Evolutionary conservation across 2,797 vertebrate genomes (phyloP), one percentile per base, ranked within the genome.

Genomic region (Brachyrhaphis roseni): DNA sequence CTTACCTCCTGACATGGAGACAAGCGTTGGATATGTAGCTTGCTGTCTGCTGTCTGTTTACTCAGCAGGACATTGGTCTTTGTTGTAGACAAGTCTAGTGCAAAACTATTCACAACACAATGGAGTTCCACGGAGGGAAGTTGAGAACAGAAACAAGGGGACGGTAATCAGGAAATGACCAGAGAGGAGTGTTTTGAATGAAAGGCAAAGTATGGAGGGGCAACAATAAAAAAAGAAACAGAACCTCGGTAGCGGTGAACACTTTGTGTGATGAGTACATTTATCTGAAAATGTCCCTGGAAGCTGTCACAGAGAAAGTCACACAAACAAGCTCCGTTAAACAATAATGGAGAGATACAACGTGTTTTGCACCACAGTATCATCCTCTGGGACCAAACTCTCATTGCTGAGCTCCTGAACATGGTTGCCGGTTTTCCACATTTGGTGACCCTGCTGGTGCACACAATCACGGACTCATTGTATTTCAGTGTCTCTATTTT

Each of bases 61-160:
- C 86, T 86, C 82, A 86, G 77, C 74, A n/a, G 82, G 86, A 87
- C 85, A 78, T 73, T 72, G 78, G 79, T 66, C 86, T 91, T 93
- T 93, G 91, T 93, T 79, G 83, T 87, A 74, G 86, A 86, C 85
- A 89, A 90, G 85, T 93, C 92, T 89, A 88, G 87, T 91, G 92
- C 92, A 92, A 92, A 88, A 82, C 86, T 85, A 90, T 94, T 91
- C 87, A 93, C 80, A 82, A 86, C 79, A 82, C 82, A 81, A 88
- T 72, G 66, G 80, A 72, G 82, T 71, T 70, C 75, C 72, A n/a
- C 53, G 47, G 53, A 74, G 55, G 74, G 49, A 53, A 55, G 39
- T 72, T 71, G 74, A 73, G 49, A 72, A 72, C 31, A 80, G 82
- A 75, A 66, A 75, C 53, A 78, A 78, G 20, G 31, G 26, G 80